Evolutionary conservation across 2,113 vertebrate genomes (phyloP).

Genomic region (Seriola dumerili): DNA sequence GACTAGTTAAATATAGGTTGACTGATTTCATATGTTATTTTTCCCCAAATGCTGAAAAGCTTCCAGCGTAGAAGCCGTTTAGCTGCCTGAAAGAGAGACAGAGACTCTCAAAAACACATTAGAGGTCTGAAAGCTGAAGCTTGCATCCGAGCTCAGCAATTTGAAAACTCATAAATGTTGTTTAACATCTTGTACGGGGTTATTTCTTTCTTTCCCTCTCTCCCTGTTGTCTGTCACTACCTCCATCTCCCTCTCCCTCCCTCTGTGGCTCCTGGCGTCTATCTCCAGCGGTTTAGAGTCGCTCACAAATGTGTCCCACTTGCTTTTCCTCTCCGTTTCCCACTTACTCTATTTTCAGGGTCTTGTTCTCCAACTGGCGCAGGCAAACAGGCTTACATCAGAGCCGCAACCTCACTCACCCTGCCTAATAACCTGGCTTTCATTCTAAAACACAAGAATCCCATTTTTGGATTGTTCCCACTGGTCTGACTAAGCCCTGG

Average conservation of each 20-base stretch:
- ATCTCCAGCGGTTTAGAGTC: conserved; percentile 56
- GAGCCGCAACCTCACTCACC: conserved; percentile 55
- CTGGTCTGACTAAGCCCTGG: conserved; percentile 6
- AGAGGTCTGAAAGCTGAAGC: conserved; percentile 50
- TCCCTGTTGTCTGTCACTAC: conserved; percentile 44
- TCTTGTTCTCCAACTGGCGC: conserved; percentile 66
- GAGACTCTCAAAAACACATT: conserved; percentile 47
- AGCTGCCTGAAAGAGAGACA: conserved; percentile 39
- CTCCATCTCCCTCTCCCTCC: conserved; percentile 20
- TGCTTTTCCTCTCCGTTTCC: conserved; percentile 51
- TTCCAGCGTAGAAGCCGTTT: conserved; percentile 25
- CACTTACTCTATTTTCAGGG: conserved; percentile 56
- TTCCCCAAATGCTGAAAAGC: conserved; percentile 38
- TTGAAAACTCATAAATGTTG: conserved; percentile 54
- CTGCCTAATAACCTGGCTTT: conserved; percentile 50
- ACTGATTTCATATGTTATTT: conserved; percentile 56
- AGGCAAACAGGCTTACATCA: conserved; percentile 59
- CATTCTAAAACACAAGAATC: conserved; percentile 49
- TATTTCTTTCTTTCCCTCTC: conserved; percentile 21
- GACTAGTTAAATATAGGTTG: conserved; percentile 68
- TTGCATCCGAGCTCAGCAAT: conserved; percentile 40
- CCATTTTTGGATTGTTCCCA: conserved; percentile 44
- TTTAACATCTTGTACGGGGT: conserved; percentile 30
- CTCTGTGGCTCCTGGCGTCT: conserved; percentile 60
- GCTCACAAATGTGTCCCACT: conserved; percentile 60